A percentile compares a stretch with the other conserved stretches of the same genome.
Evolutionary conservation across 2,888 invertebrate species (phyloP).

Genomic region (Chaetoderma sp.): DNA sequence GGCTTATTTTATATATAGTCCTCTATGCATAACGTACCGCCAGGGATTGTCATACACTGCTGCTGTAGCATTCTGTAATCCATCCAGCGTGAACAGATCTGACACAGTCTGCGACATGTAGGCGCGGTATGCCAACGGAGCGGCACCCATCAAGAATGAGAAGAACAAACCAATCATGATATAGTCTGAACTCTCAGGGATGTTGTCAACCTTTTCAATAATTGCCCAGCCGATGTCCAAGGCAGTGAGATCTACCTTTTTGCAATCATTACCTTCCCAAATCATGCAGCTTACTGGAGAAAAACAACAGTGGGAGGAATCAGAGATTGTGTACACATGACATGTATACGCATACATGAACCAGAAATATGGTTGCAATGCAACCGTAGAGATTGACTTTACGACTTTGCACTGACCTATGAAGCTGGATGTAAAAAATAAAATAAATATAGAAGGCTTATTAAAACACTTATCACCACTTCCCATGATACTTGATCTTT

Average conservation of each 20-base stretch:
- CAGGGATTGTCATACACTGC: conserved; percentile 40
- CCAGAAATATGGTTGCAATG: too few relatives aligned
- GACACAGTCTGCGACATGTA: conserved; percentile 53
- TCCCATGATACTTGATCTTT: too few relatives aligned
- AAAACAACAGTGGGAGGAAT: not conserved
- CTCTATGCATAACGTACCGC: conserved; percentile 48
- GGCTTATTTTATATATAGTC: too few relatives aligned
- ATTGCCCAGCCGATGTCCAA: conserved; percentile 95
- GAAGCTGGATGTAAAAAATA: too few relatives aligned
- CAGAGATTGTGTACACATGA: not conserved
- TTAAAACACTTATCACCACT: too few relatives aligned
- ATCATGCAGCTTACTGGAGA: conserved; percentile 90
- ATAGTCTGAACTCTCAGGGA: conserved; percentile 84
- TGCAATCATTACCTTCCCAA: conserved; percentile 91
- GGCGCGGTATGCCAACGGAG: conserved; percentile 59
- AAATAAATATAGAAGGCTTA: too few relatives aligned
- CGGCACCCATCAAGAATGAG: conserved; percentile 54
- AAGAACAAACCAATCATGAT: conserved; percentile 74
- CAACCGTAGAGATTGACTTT: too few relatives aligned
- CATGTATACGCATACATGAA: not conserved
- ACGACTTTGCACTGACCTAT: too few relatives aligned
- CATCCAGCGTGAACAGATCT: conserved; percentile 26
- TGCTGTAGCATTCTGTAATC: conserved; percentile 26
- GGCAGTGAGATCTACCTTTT: conserved; percentile 93
- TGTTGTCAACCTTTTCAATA: conserved; percentile 88